Percentiles rank a stretch among this genome's conserved stretches.
Evolutionary conservation across 2,888 invertebrate species (phyloP).

Genomic region (Chalcosyrphus nemorum): DNA sequence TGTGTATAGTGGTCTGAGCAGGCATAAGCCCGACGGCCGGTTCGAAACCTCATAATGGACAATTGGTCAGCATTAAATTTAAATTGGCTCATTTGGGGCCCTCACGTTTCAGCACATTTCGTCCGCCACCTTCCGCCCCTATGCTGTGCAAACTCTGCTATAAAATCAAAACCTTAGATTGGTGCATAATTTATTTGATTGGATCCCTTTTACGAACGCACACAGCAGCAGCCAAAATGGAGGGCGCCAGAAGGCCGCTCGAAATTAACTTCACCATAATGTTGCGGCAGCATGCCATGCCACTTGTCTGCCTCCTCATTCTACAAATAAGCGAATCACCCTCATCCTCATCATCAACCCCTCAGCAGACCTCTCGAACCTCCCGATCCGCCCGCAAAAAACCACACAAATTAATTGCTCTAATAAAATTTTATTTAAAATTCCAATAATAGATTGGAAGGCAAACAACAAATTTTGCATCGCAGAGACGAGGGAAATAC

Average conservation of each 20-base stretch:
- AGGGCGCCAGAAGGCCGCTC: slow-evolving; percentile 28
- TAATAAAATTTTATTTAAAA: slow-evolving; percentile 69
- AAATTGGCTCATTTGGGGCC: slow-evolving; percentile 63
- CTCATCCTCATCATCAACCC: too few species aligned
- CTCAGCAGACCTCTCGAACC: not conserved
- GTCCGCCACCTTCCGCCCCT: not conserved
- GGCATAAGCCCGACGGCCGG: not conserved
- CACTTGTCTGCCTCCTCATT: not conserved
- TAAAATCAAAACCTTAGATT: slow-evolving; percentile 65
- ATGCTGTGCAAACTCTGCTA: not conserved
- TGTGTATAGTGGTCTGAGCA: slow-evolving; percentile 1
- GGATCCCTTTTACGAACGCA: slow-evolving; percentile 3
- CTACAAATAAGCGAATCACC: not conserved
- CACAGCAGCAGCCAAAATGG: not conserved
- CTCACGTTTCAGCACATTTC: slow-evolving; percentile 56
- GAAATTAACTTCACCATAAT: slow-evolving; percentile 52
- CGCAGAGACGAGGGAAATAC: not conserved
- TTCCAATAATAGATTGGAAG: slow-evolving; percentile 60
- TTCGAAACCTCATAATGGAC: slow-evolving; percentile 53
- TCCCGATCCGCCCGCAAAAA: not conserved
- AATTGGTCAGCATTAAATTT: slow-evolving; percentile 63
- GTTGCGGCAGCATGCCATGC: slow-evolving; percentile 51
- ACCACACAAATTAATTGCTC: slow-evolving; percentile 69
- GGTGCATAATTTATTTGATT: slow-evolving; percentile 53
- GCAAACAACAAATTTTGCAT: slow-evolving; percentile 29